Percentiles rank a stretch among this genome's conserved stretches.
Conservation (phyloP, 35 echinoderm and acorn worm genomes). For the Ophioderma brevispina region DNA sequence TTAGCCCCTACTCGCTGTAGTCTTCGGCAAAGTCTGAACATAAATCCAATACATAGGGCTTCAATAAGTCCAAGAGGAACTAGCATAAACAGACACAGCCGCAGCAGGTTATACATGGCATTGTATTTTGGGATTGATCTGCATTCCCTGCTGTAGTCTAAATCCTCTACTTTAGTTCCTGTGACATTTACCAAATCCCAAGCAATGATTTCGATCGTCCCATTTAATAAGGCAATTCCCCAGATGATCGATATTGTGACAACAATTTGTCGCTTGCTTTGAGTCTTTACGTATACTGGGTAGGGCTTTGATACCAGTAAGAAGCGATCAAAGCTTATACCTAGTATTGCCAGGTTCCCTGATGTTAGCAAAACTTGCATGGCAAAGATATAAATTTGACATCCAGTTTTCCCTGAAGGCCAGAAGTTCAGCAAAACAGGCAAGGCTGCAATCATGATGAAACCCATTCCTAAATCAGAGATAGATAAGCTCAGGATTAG, state of each 20-base stretch:
- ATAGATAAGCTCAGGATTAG: too few relatives aligned
- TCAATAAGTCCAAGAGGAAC: background rate
- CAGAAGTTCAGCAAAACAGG: background rate
- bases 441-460: too few relatives aligned
- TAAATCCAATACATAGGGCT: too few relatives aligned
- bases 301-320: background rate
- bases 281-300: background rate
- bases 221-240: background rate
- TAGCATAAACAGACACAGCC: background rate
- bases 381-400: background rate
- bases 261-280: background rate
- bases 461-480: too few relatives aligned
- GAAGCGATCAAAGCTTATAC: background rate
- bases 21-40: too few relatives aligned
- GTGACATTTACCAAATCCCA: background rate
- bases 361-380: background rate
- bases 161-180: background rate
- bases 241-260: background rate
- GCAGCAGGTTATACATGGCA: background rate
- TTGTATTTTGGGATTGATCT: background rate
- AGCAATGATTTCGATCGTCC: background rate
- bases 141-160: background rate
- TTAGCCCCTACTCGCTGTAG: too few relatives aligned
- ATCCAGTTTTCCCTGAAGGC: background rate
- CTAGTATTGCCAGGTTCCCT: background rate